A percentile compares a stretch with the other conserved stretches of the same genome.
These are phyloP conservation scores for Steatocranus sp. DNA, from an alignment of 2,797 vertebrate genomes.

Conservation along the genomic window DNA sequence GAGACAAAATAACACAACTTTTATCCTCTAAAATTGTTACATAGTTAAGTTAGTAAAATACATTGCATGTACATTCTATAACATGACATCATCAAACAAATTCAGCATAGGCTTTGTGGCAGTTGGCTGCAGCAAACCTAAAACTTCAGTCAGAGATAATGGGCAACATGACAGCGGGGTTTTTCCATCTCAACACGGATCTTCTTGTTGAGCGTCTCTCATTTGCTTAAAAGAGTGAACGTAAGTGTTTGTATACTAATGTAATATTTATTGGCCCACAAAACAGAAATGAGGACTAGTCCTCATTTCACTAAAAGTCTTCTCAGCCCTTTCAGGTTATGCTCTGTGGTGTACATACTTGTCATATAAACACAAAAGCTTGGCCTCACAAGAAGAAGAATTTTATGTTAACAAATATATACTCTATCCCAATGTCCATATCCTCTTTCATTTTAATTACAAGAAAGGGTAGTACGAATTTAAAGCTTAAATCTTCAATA, in stretches of 20 bases:
- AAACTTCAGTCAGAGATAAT: neutral
- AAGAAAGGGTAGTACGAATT: neutral
- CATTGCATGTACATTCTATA: neutral
- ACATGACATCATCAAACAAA: neutral
- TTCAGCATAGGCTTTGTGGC: neutral
- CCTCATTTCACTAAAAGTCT: neutral
- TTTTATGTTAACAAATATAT: neutral
- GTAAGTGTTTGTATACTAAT: neutral
- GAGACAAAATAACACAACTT: neutral
- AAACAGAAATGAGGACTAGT: neutral
- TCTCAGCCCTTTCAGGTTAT: neutral
- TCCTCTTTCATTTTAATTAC: neutral
- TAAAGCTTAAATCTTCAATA: neutral
- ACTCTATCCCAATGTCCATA: neutral
- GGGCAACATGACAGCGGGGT: neutral
- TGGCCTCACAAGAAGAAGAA: neutral
- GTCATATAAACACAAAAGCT: neutral
- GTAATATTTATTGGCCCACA: neutral
- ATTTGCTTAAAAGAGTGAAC: neutral
- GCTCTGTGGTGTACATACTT: neutral
- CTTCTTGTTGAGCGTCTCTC: neutral
- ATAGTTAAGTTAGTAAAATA: neutral
- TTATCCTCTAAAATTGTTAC: neutral
- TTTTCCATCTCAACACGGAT: neutral
- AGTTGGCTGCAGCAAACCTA: neutral